These are phyloP conservation scores for Chaenodraco wilsoni DNA, from an alignment of 2,797 vertebrate genomes.

Conservation along the genomic window DNA sequence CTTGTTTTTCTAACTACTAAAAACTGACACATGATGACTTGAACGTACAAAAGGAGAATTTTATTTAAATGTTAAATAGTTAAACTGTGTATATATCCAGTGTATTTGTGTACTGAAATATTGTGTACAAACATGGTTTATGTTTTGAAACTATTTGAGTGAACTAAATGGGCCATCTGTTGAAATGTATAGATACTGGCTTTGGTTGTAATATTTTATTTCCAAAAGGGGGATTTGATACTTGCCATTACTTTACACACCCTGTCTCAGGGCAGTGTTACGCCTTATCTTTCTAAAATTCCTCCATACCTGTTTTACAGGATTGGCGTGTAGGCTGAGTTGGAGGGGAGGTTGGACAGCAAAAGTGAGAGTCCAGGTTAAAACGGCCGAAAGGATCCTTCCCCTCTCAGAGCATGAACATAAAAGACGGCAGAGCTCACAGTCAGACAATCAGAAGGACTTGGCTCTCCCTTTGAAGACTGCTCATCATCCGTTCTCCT, in stretches of 20 bases:
- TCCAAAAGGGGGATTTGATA: too few relatives aligned
- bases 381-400: constrained; percentile 47
- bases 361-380: constrained; percentile 72
- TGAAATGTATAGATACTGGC: too few relatives aligned
- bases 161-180: too few relatives aligned
- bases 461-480: constrained; percentile 83
- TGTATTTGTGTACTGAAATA: not conserved
- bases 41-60: not conserved
- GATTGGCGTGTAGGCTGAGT: constrained; percentile 53
- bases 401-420: constrained; percentile 40
- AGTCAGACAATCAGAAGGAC: constrained; percentile 81
- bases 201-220: too few relatives aligned
- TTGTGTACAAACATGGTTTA: not conserved
- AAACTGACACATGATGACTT: too few relatives aligned
- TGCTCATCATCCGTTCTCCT: constrained; percentile 59
- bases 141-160: not conserved
- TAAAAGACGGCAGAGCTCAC: constrained; percentile 66
- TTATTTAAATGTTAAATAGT: too few relatives aligned
- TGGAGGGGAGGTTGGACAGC: constrained; percentile 29
- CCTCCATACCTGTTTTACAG: constrained; percentile 83
- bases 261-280: constrained; percentile 66
- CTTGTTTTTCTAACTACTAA: too few relatives aligned
- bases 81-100: too few relatives aligned
- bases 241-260: constrained; percentile 1
- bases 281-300: constrained; percentile 73